Evolutionary conservation across 2,797 vertebrate genomes (phyloP).

Genomic region (Tapera naevia): DNA sequence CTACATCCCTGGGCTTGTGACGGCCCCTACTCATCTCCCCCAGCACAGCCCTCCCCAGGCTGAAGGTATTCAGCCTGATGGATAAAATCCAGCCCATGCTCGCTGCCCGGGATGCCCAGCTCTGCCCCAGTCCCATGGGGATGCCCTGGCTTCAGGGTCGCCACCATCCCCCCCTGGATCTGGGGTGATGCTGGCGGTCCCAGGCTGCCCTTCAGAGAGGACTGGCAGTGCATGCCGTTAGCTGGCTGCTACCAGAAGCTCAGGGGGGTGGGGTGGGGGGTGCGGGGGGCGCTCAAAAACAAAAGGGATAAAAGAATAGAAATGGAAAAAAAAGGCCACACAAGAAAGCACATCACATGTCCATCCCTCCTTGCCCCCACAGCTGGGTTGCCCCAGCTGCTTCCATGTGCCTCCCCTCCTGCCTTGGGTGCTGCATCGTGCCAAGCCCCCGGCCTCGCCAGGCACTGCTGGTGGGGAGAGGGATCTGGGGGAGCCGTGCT

Average conservation of each 20-base stretch:
- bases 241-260: slow-evolving; percentile 39
- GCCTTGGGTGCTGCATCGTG: slow-evolving; percentile 42
- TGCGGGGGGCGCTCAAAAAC: too few relatives aligned
- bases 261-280: too few relatives aligned
- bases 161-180: background rate
- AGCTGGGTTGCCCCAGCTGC: slow-evolving; percentile 45
- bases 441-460: background rate
- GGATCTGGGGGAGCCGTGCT: background rate
- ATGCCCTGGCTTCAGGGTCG: rapidly evolving
- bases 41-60: background rate
- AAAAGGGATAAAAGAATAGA: background rate
- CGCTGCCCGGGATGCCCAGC: background rate
- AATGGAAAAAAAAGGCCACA: background rate
- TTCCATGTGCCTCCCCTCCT: background rate
- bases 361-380: background rate
- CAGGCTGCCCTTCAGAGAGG: slow-evolving; percentile 50
- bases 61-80: background rate
- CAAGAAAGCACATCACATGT: slow-evolving; percentile 72
- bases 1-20: background rate
- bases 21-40: rapidly evolving
- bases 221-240: slow-evolving; percentile 13
- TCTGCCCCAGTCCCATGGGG: background rate
- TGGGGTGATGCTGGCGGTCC: slow-evolving; percentile 40
- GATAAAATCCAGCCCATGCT: background rate
- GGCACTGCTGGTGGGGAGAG: background rate